Evolutionary conservation across 1,140 invertebrate species (phyloP).

Genomic region (Brachionus rotundiformis): DNA sequence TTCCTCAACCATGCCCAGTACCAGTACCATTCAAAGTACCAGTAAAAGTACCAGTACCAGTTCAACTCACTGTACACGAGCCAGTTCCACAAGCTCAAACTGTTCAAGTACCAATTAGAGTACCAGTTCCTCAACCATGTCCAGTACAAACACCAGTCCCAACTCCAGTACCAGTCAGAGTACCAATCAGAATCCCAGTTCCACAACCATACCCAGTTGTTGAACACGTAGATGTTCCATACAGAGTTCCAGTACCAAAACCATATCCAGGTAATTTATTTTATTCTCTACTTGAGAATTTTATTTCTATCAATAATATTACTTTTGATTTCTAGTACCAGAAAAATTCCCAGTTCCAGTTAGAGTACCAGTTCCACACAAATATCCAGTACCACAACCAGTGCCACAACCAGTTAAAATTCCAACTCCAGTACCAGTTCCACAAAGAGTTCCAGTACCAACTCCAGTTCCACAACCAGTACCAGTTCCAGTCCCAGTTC

Average conservation of each 20-base stretch:
- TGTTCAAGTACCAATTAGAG: neutral
- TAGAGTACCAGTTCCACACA: neutral
- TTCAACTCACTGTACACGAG: neutral
- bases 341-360: slow-evolving; percentile 19
- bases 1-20: neutral
- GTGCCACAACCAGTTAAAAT: slow-evolving; percentile 25
- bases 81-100: neutral
- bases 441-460: too few species aligned
- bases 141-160: neutral
- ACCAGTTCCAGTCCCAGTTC: neutral
- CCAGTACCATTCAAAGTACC: neutral
- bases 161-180: slow-evolving; percentile 18
- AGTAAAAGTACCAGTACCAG: neutral
- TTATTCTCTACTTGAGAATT: too few species aligned
- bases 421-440: slow-evolving; percentile 20
- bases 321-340: too few species aligned
- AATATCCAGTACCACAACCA: neutral
- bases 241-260: slow-evolving; percentile 33
- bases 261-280: slow-evolving; percentile 36
- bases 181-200: slow-evolving; percentile 12
- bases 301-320: too few species aligned
- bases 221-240: neutral
- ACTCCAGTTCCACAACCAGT: neutral
- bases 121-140: slow-evolving; percentile 6
- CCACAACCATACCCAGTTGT: neutral